These are phyloP conservation scores for Camponotus floridanus DNA, from an alignment of 1,140 invertebrate species.

Conservation along the genomic window DNA sequence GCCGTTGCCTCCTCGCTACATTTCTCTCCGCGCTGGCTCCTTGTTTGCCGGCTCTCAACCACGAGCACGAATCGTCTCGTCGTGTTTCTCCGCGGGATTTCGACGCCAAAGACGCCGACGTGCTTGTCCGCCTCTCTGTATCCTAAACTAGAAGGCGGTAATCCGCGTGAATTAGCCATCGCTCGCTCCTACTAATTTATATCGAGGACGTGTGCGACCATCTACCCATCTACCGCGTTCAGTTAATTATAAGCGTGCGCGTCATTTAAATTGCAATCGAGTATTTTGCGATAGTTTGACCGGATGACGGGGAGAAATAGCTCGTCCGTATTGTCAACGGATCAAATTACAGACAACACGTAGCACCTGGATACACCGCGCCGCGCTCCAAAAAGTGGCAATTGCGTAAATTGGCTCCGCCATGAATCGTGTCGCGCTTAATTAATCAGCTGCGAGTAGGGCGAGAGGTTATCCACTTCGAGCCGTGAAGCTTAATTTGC, in stretches of 20 bases:
- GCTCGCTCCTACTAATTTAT: conserved; percentile 39
- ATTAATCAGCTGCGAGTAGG: conserved; percentile 56
- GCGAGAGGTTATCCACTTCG: conserved; percentile 43
- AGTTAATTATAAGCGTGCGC: conserved; percentile 57
- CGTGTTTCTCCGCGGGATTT: conserved; percentile 21
- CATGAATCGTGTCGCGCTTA: conserved; percentile 59
- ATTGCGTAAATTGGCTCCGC: conserved; percentile 63
- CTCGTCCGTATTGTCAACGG: conserved; percentile 48
- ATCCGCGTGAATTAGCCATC: conserved; percentile 54
- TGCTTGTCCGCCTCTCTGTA: not conserved
- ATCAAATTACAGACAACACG: conserved; percentile 59
- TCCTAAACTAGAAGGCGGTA: conserved; percentile 7
- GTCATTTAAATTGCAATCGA: conserved; percentile 61
- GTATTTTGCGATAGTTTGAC: conserved; percentile 54
- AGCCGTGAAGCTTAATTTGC: conserved; percentile 45
- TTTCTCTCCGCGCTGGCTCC: conserved; percentile 59
- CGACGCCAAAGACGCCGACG: not conserved
- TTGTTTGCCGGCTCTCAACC: conserved; percentile 67
- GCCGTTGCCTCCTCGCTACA: conserved; percentile 12
- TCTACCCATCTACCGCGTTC: not conserved
- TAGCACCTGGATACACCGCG: conserved; percentile 38
- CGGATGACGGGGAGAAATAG: conserved; percentile 38
- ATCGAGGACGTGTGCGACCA: not conserved
- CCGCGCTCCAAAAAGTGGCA: conserved; percentile 56
- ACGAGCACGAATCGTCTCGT: conserved; percentile 54